Base-by-base conservation (phyloP, 1,140 invertebrate genomes). In the Macrostomum lignano region DNA sequence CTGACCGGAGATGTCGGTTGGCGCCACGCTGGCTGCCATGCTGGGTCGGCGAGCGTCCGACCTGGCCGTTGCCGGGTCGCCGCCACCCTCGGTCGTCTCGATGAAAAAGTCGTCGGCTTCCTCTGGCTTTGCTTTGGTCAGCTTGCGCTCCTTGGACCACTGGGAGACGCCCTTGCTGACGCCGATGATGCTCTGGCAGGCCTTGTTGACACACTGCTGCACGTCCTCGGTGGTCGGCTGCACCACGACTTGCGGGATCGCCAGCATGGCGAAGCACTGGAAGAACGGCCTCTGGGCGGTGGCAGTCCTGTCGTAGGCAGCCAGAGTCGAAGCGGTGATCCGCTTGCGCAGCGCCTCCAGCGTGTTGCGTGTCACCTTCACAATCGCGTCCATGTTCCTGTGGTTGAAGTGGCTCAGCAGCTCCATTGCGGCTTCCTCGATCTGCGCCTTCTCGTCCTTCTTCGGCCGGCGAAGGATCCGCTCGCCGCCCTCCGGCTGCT, bases 221-320 rank as follows among this genome's bases (percentile, higher is more conserved):
- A 91, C 70, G 37, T 86, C 77, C 38, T 84, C 78, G 34, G 88
- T n/a, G 41, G 67, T 77, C 24, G 81, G 81, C 39, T 71, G 70
- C 32, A 88, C 73, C 1, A 68, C 66, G 21, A 88, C 72, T 44
- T 73, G 71, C 1, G 79, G 78, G 44, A 82, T 79, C 58, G 72
- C 67, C 35, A 88, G 57, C 10, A 70, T 66, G 14, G 77, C 72
- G 46, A 76, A 64, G 15, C 51, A 48, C 15, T 43, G 45, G 37
- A 53, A 58, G 39, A 59, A 52, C 24, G 54, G 54, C 3, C 44
- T 42, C 26, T 28, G 26, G 19, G 15, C 15, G 15, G 14, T 28
- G 26, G 5, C 15, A 31, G 10, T 31, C 4, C 47, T 46, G 11
- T 49, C 45, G 31, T 53, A 55, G 33, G 48, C 49, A 7, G 49